These are phyloP conservation scores for Megaptera novaeangliae DNA, from an alignment of 2,113 vertebrate genomes.

Conservation along the genomic window DNA sequence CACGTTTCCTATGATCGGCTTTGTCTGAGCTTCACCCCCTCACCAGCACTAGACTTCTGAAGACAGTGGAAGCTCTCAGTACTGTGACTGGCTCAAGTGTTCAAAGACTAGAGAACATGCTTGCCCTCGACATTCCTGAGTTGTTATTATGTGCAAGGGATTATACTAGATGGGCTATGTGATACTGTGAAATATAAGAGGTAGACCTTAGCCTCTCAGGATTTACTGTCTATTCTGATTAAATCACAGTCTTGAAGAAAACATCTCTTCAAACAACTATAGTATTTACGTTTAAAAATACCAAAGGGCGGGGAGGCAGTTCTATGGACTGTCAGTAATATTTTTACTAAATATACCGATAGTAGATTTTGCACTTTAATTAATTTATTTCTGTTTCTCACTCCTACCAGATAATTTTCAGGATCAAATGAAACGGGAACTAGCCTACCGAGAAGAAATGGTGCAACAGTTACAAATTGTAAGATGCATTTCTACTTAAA, in stretches of 20 bases:
- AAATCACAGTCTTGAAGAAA: background rate
- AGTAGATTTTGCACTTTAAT: conserved; percentile 31
- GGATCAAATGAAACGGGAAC: conserved; percentile 98
- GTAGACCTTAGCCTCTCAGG: background rate
- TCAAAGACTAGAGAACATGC: background rate
- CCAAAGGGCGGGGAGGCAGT: background rate
- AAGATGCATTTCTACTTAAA: conserved; percentile 71
- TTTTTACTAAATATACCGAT: background rate
- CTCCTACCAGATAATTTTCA: conserved; percentile 93
- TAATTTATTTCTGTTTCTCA: conserved; percentile 29
- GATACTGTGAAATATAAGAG: background rate
- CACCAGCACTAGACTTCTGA: background rate
- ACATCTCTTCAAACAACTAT: background rate
- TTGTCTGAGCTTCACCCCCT: background rate
- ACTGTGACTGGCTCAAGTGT: background rate
- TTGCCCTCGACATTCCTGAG: background rate
- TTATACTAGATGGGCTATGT: background rate
- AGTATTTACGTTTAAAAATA: background rate
- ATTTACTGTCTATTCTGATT: background rate
- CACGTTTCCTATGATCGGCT: background rate
- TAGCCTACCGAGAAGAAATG: conserved; percentile 99
- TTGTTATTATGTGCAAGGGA: background rate
- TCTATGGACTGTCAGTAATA: background rate
- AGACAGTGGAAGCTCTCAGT: background rate
- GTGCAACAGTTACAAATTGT: conserved; percentile 98